phyloP scores from a whole-genome alignment of 2,797 vertebrate genomes.

The Coranthus polyacanthus region DNA sequence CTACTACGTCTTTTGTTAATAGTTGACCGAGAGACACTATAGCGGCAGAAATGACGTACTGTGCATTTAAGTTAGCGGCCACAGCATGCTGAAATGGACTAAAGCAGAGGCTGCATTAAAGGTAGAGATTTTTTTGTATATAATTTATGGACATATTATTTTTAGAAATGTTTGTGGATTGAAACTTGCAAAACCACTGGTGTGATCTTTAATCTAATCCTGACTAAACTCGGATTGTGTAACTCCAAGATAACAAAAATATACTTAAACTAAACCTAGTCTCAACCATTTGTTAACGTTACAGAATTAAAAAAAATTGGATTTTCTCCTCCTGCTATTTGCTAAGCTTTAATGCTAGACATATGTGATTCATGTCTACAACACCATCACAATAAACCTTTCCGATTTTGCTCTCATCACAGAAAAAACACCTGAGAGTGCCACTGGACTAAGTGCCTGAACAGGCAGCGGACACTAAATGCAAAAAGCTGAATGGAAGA shows the following conservation, averaged over 20 bases:
- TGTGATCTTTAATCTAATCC: conserved; percentile 9
- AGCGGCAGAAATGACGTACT: too few relatives aligned
- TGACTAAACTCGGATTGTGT: not conserved
- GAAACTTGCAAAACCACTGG: conserved; percentile 40
- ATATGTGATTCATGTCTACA: conserved; percentile 14
- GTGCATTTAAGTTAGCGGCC: too few relatives aligned
- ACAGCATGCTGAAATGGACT: too few relatives aligned
- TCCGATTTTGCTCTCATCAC: conserved; percentile 43
- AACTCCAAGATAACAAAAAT: conserved; percentile 10
- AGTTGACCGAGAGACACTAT: too few relatives aligned
- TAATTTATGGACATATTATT: too few relatives aligned
- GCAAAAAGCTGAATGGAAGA: conserved; percentile 82
- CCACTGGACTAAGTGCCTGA: conserved; percentile 37
- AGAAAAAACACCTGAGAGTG: conserved; percentile 37
- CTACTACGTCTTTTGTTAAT: too few relatives aligned
- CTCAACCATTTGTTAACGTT: conserved; percentile 8
- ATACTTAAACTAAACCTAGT: conserved; percentile 15
- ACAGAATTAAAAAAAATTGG: conserved; percentile 11
- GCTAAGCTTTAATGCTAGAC: not conserved
- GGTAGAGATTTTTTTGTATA: too few relatives aligned
- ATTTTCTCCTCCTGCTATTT: conserved; percentile 5
- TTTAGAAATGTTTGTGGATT: not conserved
- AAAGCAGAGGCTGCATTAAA: too few relatives aligned
- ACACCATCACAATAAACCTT: not conserved
- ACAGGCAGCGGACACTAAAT: conserved; percentile 65